Base-by-base conservation (phyloP, 2,797 vertebrate genomes). In the Toxotes lorentzi region DNA sequence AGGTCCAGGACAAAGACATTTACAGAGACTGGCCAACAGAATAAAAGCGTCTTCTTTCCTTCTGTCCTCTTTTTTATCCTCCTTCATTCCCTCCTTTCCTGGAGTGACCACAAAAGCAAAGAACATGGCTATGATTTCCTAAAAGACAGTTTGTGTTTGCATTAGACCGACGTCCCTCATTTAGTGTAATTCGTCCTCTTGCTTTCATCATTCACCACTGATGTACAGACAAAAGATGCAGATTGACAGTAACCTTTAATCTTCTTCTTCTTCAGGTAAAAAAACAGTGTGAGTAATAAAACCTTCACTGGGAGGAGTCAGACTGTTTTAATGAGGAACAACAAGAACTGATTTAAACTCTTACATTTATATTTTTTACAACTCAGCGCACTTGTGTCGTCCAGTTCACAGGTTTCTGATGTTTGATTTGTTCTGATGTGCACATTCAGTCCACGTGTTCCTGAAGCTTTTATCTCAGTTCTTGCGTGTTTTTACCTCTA, bases 151-250 rank as follows among this genome's bases (percentile, higher is more conserved):
- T 51, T 65, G 7, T 14, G 27, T 35, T 14, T 19, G 24, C 24
- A 41, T 43, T 34, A 57, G 13, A 50, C 24, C 3, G 27, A 30
- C 27, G 34, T 45, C 27, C 30, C 5, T 58, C 13, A 23, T 45
- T 70, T n/a, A 7, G 34, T 40, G 62, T 14, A 30, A 63, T 70
- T 45, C 34, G 30, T 6, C 27, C 32, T 69, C 27, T 19, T 7
- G 59, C 79, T 82, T 78, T 82, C 66, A 84, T 86, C 72, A 21
- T 27, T 41, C 53, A 35, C 0, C 24, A 30, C 24, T 43, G 32
- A 63, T 14, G 23, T n/a, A 5, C 34, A 7, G 23, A 3, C 4
- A 35, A 38, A 38, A 14, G 4, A 68, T 4, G 5, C 56, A 41
- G 50, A n/a, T 12, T 41, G 16, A 54, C 74, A 13, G 3, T 12